Base-by-base conservation (phyloP, 2,888 invertebrate species). In the Marronus borbonicus region DNA sequence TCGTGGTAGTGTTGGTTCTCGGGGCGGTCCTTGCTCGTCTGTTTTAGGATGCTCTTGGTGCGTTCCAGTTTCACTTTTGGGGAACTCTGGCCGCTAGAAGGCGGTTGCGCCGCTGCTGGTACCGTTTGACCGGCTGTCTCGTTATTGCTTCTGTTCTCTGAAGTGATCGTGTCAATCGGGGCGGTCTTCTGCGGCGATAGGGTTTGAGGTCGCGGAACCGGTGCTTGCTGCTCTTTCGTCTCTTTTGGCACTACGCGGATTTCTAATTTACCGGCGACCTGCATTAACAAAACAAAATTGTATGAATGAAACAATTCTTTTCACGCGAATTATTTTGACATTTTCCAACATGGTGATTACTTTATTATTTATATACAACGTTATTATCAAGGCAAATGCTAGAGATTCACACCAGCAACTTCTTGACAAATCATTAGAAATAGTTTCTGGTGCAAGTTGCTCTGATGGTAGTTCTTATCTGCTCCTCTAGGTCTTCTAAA, bases 221-320 rank as follows among this genome's bases (percentile, higher is more conserved):
- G 39, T 8, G 49, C 12, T 24, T 20, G 60, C 44, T 64, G 52
- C 39, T 78, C 72, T 81, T 68, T 85, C 52, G 80, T 78, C 69
- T 85, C 87, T 83, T 88, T 88, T 82, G 92, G 91, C 72, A 93
- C 90, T 76, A 96, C 95, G 74, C 96, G 91, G 76, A 96, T 96
- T 90, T 96, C 96, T 72, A 96, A 90, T 66, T 95, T 92, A 64
- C 95, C 95, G 78, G 95, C 95, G 24, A 96, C 93, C 87, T 88
- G 66, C 44, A 83, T 52, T n/a, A 24, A 60, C 12, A 8, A n/a
- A 55, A 60, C 12, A 12, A 24, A 12, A 12, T 12, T 8, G 44
- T 2, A 44, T 1, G 44, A 44, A 44, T 5, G 31, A 36, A 36
- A 36, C 31, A 36, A 36, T 36, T 36, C 5, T 36, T 36, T 36